phyloP scores from a whole-genome alignment of 2,888 invertebrate species.

The Fragum sueziense region DNA sequence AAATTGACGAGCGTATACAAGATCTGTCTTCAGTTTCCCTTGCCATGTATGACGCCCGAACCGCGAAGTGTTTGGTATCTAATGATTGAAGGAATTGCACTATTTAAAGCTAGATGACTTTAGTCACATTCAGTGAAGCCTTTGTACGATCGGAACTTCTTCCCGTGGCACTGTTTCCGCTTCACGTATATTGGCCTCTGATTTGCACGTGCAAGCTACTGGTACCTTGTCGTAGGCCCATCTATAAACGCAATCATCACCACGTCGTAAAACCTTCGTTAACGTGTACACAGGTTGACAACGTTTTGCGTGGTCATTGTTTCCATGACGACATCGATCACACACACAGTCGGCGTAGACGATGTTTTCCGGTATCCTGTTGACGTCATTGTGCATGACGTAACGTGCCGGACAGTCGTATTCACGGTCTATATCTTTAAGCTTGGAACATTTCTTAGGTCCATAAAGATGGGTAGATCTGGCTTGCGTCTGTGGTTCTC shows the following conservation, averaged over 20 bases:
- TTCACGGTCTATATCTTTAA: neutral
- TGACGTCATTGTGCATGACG: slow-evolving; percentile 41
- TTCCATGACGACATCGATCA: slow-evolving; percentile 25
- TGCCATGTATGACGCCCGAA: too few relatives aligned
- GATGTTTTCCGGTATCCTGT: slow-evolving; percentile 46
- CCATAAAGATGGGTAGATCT: slow-evolving; percentile 36
- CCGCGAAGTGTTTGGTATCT: too few relatives aligned
- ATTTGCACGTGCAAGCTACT: slow-evolving; percentile 34
- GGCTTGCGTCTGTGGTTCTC: neutral
- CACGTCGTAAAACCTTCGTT: slow-evolving; percentile 28
- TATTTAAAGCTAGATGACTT: too few relatives aligned
- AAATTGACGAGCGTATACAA: too few relatives aligned
- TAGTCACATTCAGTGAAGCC: neutral
- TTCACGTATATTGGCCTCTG: neutral
- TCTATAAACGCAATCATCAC: neutral
- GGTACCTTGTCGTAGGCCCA: slow-evolving; percentile 27
- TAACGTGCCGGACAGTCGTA: slow-evolving; percentile 43
- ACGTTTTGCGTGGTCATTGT: neutral
- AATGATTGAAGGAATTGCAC: too few relatives aligned
- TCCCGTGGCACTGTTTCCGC: neutral
- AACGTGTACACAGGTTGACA: slow-evolving; percentile 29
- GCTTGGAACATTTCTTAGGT: slow-evolving; percentile 28
- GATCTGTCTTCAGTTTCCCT: too few relatives aligned
- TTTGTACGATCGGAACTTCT: neutral
- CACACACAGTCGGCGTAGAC: slow-evolving; percentile 47